A percentile compares a stretch with the other conserved stretches of the same genome.
phyloP scores from a whole-genome alignment of 2,797 vertebrate genomes.

The Enteromius anoplus region DNA sequence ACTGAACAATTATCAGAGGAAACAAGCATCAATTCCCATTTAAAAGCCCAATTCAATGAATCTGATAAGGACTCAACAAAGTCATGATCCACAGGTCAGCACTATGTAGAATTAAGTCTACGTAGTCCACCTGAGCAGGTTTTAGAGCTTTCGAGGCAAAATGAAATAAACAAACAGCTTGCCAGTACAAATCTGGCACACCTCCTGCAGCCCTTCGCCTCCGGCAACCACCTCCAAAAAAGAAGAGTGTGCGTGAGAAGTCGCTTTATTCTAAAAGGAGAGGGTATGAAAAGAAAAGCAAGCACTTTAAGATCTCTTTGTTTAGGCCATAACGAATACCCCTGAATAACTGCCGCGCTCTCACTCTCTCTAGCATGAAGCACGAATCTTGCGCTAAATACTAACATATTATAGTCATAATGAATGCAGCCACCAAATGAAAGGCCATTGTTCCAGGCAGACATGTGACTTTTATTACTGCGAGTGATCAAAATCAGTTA shows the following conservation, averaged over 20 bases:
- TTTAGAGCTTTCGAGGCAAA: constrained; percentile 10
- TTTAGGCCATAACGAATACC: constrained; percentile 31
- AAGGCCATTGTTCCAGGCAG: constrained; percentile 44
- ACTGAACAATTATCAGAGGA: neutral
- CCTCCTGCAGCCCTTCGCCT: constrained; percentile 19
- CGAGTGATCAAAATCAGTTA: constrained; percentile 43
- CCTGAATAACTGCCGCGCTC: constrained; percentile 29
- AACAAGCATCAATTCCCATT: neutral
- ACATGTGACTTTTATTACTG: constrained; percentile 53
- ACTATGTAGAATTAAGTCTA: neutral
- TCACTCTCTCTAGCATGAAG: constrained; percentile 25
- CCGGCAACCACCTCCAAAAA: constrained; percentile 18
- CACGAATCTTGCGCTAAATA: constrained; percentile 30
- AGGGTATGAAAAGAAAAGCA: constrained; percentile 44
- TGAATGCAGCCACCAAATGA: constrained; percentile 44
- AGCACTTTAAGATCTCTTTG: constrained; percentile 38
- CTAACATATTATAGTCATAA: constrained; percentile 22
- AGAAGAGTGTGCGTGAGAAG: constrained; percentile 48
- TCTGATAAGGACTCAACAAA: constrained; percentile 3
- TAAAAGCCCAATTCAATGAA: neutral
- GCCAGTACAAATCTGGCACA: constrained; percentile 41
- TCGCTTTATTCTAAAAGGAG: constrained; percentile 28
- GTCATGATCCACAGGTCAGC: neutral
- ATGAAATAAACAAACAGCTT: constrained; percentile 24
- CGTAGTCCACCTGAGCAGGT: constrained; percentile 14